Base-by-base conservation (phyloP, 1,140 invertebrate species). In the Zaprionus ornatus region DNA sequence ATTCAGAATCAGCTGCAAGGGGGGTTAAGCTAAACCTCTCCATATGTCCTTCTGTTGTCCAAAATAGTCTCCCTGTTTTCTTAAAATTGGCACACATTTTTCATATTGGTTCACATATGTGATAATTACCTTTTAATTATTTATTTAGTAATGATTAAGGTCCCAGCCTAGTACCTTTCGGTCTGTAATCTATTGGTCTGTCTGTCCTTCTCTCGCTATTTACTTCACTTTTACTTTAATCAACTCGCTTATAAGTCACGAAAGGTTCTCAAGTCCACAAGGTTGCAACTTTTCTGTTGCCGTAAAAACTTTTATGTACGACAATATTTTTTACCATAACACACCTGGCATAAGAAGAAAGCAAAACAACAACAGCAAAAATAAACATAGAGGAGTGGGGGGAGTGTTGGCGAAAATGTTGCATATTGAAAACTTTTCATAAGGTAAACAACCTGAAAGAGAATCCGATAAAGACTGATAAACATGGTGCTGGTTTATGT, bases 351-450 rank as follows among this genome's bases (percentile, higher is more conserved):
- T 50, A 54, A 56, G 64, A 67, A 74, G 48, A 71, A 52, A 15
- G 48, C 13, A 52, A 45, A 56, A 42, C 19, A 61, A 37, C 25
- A 32, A 27, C 15, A 29, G 23, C 23, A 13, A 45, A 19, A 59
- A 50, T 29, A 32, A 37, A 37, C 1, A 63, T 19, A 12, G 17
- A 62, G 19, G 13, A 32, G 17, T 5, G 4, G 29, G 12, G 5
- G 56, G 10, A 19, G 37, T n/a, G 56, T 13, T 45, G 37, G 29
- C 7, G 27, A 66, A 66, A 57, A 29, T 55, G 65, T 73, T 81
- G 79, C 74, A 81, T 85, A 82, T 79, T 86, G 82, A 85, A 85
- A 85, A 85, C 74, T 85, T 85, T 64, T 19, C 82, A 68, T 86
- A 82, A 75, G 71, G 76, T 67, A 80, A 84, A 85, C 82, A 86